Percentiles rank a stretch among this genome's conserved stretches.
Conservation (phyloP, 1,140 invertebrate genomes). For the Spodoptera frugiperda region DNA sequence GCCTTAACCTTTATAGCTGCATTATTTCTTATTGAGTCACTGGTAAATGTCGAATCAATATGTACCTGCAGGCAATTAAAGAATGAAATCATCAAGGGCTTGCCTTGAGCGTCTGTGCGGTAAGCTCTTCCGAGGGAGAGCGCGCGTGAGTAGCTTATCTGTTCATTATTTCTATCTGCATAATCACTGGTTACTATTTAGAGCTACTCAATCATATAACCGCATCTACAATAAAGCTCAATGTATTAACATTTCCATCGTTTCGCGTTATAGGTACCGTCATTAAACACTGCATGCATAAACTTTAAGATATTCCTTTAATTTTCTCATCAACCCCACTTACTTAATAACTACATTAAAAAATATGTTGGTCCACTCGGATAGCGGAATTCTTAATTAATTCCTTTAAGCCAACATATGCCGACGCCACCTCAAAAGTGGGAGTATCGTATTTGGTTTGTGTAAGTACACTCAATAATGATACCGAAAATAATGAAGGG, state of each 20-base stretch:
- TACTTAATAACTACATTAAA: background rate
- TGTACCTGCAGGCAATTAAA: conserved; percentile 37
- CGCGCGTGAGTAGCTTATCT: conserved; percentile 41
- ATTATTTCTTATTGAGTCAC: conserved; percentile 35
- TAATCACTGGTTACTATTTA: conserved; percentile 46
- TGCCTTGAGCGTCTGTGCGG: conserved; percentile 53
- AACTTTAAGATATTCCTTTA: too few species aligned
- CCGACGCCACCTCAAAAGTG: conserved; percentile 38
- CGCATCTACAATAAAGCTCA: conserved; percentile 32
- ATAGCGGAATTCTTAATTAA: conserved; percentile 13
- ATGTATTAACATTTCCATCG: background rate
- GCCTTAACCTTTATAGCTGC: conserved; percentile 30
- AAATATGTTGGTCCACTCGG: background rate
- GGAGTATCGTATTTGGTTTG: conserved; percentile 47
- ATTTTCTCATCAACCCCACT: background rate
- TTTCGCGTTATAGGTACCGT: too few species aligned
- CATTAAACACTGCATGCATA: too few species aligned
- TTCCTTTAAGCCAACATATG: background rate
- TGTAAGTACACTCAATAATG: conserved; percentile 56
- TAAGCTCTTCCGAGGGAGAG: conserved; percentile 48
- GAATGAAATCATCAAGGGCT: conserved; percentile 37
- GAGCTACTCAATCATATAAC: conserved; percentile 44
- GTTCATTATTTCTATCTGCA: conserved; percentile 45
- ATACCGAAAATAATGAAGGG: conserved; percentile 60
- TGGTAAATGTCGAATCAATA: conserved; percentile 32